A percentile compares a stretch with the other conserved stretches of the same genome.
phyloP scores from a whole-genome alignment of 2,888 invertebrate genomes.

The Metalampra italica region DNA sequence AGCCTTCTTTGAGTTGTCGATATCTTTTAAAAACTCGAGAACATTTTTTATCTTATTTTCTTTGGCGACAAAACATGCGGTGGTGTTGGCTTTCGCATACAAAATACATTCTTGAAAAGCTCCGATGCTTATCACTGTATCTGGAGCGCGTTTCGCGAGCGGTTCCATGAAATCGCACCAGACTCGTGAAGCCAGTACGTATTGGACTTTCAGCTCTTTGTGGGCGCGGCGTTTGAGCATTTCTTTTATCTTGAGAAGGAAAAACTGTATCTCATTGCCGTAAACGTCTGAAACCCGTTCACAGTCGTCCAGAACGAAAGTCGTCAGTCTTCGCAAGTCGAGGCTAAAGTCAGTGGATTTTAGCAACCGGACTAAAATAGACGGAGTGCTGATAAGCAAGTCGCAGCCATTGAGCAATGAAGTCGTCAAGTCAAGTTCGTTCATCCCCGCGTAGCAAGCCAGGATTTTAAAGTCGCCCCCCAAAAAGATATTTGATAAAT shows the following conservation, averaged over 20 bases:
- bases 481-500: slow-evolving; percentile 58
- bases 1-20: slow-evolving; percentile 67
- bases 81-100: slow-evolving; percentile 78
- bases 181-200: slow-evolving; percentile 77
- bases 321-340: slow-evolving; percentile 80
- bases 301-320: slow-evolving; percentile 84
- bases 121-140: slow-evolving; percentile 83
- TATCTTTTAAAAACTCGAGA: slow-evolving; percentile 66
- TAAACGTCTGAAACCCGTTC: slow-evolving; percentile 81
- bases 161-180: slow-evolving; percentile 81
- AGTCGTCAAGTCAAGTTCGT: slow-evolving; percentile 47
- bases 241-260: slow-evolving; percentile 59
- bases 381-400: slow-evolving; percentile 84
- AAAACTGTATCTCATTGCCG: slow-evolving; percentile 55
- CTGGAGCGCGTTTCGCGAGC: slow-evolving; percentile 73
- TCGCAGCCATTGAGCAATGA: slow-evolving; percentile 82
- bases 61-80: slow-evolving; percentile 50
- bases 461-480: slow-evolving; percentile 45
- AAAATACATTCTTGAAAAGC: slow-evolving; percentile 86
- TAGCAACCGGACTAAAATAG: slow-evolving; percentile 68
- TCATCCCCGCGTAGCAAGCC: slow-evolving; percentile 63
- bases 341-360: slow-evolving; percentile 57
- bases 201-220: slow-evolving; percentile 73
- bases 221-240: slow-evolving; percentile 58
- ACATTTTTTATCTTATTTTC: slow-evolving; percentile 62